phyloP scores from a whole-genome alignment of 1,140 invertebrate species.

The Elysia chlorotica region DNA sequence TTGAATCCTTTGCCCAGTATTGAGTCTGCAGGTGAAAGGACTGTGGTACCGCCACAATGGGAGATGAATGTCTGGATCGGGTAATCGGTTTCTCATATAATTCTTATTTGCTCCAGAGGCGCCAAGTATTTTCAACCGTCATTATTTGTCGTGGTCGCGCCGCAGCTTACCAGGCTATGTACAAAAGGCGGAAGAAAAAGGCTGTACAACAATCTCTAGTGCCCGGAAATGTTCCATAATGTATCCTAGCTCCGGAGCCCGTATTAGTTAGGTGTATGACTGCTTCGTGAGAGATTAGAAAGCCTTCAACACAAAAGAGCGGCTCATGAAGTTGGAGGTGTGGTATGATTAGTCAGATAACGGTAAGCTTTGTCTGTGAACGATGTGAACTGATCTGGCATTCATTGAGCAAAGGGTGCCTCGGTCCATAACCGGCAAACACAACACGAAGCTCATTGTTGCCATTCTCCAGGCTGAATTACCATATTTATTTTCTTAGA shows the following conservation, averaged over 20 bases:
- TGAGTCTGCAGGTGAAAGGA: constrained; percentile 3
- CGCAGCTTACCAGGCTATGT: too few relatives aligned
- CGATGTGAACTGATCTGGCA: constrained; percentile 3
- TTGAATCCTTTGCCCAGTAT: constrained; percentile 18
- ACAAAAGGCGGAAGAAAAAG: too few relatives aligned
- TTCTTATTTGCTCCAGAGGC: constrained; percentile 11
- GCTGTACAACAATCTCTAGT: not conserved
- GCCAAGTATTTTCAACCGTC: not conserved
- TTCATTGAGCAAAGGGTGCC: not conserved
- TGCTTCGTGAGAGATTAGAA: not conserved
- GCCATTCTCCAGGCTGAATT: not conserved
- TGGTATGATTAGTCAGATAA: constrained; percentile 3
- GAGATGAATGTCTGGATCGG: not conserved
- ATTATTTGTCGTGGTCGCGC: not conserved
- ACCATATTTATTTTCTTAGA: not conserved
- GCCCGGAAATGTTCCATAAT: constrained; percentile 7
- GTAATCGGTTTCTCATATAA: constrained; percentile 15
- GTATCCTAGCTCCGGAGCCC: not conserved
- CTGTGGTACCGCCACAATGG: not conserved
- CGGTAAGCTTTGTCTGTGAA: not conserved
- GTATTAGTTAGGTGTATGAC: not conserved
- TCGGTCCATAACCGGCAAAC: constrained; percentile 1
- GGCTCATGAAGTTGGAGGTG: not conserved
- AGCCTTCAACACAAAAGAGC: not conserved
- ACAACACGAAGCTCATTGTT: too few relatives aligned